Evolutionary conservation across 2,888 invertebrate genomes (phyloP).

Genomic region (Chrysolina oricalcia): DNA sequence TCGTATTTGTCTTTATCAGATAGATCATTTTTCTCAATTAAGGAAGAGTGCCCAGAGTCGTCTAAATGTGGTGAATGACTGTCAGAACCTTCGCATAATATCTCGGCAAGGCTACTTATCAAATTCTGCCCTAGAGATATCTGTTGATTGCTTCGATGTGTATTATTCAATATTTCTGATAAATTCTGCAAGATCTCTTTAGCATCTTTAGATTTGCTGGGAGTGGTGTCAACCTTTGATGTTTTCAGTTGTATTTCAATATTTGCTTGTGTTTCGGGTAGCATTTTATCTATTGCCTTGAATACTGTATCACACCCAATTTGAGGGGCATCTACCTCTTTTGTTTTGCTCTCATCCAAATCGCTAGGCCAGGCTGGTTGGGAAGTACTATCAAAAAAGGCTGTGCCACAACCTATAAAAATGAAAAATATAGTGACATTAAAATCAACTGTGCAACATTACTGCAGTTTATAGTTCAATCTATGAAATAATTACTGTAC

Average conservation of each 20-base stretch:
- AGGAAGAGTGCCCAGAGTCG: constrained; percentile 54
- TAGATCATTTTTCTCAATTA: constrained; percentile 35
- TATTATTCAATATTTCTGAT: constrained; percentile 50
- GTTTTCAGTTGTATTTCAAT: constrained; percentile 21
- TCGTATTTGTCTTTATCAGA: constrained; percentile 36
- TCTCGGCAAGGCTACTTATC: constrained; percentile 46
- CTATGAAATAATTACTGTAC: too few species aligned
- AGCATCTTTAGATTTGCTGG: constrained; percentile 44
- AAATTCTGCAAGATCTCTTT: constrained; percentile 50
- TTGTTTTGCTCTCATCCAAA: constrained; percentile 40
- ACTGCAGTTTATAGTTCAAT: too few species aligned
- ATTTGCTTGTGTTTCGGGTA: constrained; percentile 29
- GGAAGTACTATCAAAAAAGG: constrained; percentile 50
- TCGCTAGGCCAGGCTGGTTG: constrained; percentile 54
- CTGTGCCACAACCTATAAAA: constrained; percentile 5
- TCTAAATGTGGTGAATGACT: constrained; percentile 31
- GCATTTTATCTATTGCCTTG: constrained; percentile 54
- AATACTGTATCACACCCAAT: constrained; percentile 48
- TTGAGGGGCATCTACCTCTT: constrained; percentile 43
- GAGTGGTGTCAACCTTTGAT: constrained; percentile 29
- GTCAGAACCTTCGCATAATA: constrained; percentile 37
- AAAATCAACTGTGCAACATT: too few species aligned
- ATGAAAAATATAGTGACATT: background rate
- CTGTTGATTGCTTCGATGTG: constrained; percentile 48
- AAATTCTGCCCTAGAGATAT: constrained; percentile 51